These are phyloP conservation scores for Odontomachus brunneus DNA, from an alignment of 1,140 invertebrate genomes.

Conservation along the genomic window DNA sequence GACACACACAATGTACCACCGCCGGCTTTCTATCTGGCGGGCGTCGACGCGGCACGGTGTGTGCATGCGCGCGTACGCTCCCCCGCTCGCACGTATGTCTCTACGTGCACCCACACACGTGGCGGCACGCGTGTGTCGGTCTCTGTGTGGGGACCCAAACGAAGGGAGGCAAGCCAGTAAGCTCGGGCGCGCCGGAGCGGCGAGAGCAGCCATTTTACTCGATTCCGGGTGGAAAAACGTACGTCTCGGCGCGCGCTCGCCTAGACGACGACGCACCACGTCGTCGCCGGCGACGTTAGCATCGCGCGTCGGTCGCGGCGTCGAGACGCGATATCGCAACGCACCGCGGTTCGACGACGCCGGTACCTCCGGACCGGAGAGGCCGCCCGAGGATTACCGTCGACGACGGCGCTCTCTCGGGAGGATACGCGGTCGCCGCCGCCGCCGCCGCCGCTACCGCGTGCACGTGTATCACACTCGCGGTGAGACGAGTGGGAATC, in stretches of 20 bases:
- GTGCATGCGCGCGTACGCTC: slow-evolving; percentile 70
- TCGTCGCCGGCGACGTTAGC: slow-evolving; percentile 19
- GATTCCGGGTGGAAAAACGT: slow-evolving; percentile 74
- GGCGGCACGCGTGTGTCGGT: slow-evolving; percentile 73
- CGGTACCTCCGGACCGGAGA: not conserved
- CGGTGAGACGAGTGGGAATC: slow-evolving; percentile 59
- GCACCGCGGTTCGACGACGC: not conserved
- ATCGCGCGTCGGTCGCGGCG: slow-evolving; percentile 14
- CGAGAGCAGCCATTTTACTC: slow-evolving; percentile 85
- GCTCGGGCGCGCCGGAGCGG: slow-evolving; percentile 84
- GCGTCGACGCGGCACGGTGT: slow-evolving; percentile 64
- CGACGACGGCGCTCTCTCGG: slow-evolving; percentile 27
- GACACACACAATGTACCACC: not conserved
- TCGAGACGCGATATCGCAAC: slow-evolving; percentile 48
- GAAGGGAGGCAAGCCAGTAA: slow-evolving; percentile 85
- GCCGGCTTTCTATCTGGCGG: slow-evolving; percentile 53
- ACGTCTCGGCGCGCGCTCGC: slow-evolving; percentile 45
- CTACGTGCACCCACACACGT: slow-evolving; percentile 66
- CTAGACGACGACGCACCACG: slow-evolving; percentile 35
- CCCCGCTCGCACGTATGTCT: slow-evolving; percentile 66
- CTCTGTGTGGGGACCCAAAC: slow-evolving; percentile 83
- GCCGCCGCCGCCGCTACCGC: slow-evolving; percentile 33
- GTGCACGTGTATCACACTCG: slow-evolving; percentile 71
- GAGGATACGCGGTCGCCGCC: slow-evolving; percentile 48
- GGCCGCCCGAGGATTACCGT: slow-evolving; percentile 26